Percentiles rank a stretch among this genome's conserved stretches.
Evolutionary conservation across 2,113 vertebrate species (phyloP).

Genomic region (Misgurnus mizolepis): DNA sequence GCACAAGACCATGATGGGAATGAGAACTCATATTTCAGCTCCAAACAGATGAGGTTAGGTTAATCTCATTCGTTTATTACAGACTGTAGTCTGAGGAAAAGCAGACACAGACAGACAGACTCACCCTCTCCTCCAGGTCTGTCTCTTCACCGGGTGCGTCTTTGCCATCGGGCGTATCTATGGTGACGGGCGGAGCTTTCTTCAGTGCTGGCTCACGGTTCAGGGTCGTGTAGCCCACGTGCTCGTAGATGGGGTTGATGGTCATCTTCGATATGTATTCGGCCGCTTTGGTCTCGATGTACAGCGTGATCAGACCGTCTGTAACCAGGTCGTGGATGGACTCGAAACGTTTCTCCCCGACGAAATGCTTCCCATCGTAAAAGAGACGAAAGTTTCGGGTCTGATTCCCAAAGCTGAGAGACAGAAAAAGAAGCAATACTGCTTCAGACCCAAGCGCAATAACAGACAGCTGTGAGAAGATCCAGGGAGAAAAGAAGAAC

Average conservation of each 20-base stretch:
- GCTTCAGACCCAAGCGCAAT: neutral
- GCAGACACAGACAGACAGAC: conserved; percentile 42
- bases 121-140: conserved; percentile 91
- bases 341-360: conserved; percentile 97
- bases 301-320: conserved; percentile 94
- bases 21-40: neutral
- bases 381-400: conserved; percentile 97
- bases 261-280: conserved; percentile 99
- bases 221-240: conserved; percentile 90
- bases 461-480: conserved; percentile 20
- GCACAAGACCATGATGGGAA: conserved; percentile 37
- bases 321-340: conserved; percentile 96
- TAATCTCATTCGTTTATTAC: neutral
- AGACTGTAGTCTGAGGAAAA: neutral
- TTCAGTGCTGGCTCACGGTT: conserved; percentile 93
- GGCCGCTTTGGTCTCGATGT: conserved; percentile 97
- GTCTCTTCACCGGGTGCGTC: conserved; percentile 80
- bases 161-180: conserved; percentile 82
- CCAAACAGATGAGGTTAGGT: neutral
- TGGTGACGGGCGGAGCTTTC: conserved; percentile 83
- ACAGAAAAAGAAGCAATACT: neutral
- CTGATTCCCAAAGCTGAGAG: conserved; percentile 89
- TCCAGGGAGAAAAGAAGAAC: conserved; percentile 51
- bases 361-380: conserved; percentile 97
- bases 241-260: conserved; percentile 93